Percentiles rank a stretch among this genome's conserved stretches.
Conservation (phyloP, 2,888 invertebrate genomes). For the Parnassius mnemosyne region DNA sequence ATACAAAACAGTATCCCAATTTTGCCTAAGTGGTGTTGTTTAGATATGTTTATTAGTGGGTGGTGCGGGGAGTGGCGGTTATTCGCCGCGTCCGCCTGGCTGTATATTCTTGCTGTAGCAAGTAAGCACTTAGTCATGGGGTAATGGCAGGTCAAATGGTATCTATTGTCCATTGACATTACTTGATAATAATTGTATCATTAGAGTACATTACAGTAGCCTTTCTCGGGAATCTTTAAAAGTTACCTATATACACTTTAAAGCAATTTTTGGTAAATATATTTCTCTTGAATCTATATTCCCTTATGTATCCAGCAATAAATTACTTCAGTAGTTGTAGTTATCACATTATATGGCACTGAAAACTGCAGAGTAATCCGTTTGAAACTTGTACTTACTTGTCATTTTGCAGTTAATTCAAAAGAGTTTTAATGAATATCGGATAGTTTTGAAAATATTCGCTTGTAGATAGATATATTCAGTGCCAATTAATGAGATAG, state of each 20-base stretch:
- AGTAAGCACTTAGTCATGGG: conserved; percentile 73
- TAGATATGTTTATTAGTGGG: conserved; percentile 70
- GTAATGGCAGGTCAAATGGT: conserved; percentile 76
- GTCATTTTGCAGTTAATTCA: conserved; percentile 16
- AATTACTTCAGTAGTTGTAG: conserved; percentile 77
- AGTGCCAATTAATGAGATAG: conserved; percentile 57
- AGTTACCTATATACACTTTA: conserved; percentile 79
- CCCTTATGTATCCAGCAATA: conserved; percentile 80
- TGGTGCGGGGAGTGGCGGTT: conserved; percentile 56
- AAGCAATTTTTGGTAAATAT: conserved; percentile 77
- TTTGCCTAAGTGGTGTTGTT: conserved; percentile 73
- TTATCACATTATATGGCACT: conserved; percentile 64
- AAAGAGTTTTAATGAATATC: conserved; percentile 8
- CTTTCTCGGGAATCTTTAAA: conserved; percentile 77
- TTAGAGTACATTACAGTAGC: conserved; percentile 80
- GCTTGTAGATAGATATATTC: conserved; percentile 41
- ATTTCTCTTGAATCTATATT: conserved; percentile 80
- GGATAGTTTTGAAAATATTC: conserved; percentile 22
- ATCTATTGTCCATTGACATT: conserved; percentile 80
- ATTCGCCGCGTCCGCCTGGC: conserved; percentile 62
- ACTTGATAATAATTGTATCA: conserved; percentile 80
- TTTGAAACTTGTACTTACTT: conserved; percentile 14
- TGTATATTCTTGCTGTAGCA: conserved; percentile 76
- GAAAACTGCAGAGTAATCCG: conserved; percentile 30
- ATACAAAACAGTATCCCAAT: conserved; percentile 75